phyloP scores from a whole-genome alignment of 2,113 vertebrate genomes.

The Calypte anna region DNA sequence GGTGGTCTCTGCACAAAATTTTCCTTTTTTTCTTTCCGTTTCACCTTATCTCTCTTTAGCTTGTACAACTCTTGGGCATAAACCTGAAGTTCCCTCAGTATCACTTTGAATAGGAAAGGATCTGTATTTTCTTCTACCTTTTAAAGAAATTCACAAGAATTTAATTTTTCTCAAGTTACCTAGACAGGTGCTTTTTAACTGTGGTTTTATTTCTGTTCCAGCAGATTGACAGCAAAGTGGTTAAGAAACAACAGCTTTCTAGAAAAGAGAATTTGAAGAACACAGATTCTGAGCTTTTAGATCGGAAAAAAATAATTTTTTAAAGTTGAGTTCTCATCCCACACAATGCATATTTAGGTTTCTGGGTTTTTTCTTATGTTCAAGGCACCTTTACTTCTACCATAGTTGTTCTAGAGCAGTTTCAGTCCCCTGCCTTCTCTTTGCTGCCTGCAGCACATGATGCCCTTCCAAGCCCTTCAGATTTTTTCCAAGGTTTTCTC shows the following conservation, averaged over 20 bases:
- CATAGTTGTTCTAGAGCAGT: not conserved
- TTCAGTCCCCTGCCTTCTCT: not conserved
- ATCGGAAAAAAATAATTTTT: not conserved
- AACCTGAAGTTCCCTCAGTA: not conserved
- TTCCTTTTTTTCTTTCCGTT: not conserved
- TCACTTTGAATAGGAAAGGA: not conserved
- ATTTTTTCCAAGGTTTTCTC: not conserved
- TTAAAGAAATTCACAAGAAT: not conserved
- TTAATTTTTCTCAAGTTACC: not conserved
- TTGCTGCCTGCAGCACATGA: not conserved
- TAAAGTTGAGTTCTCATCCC: not conserved
- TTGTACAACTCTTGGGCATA: not conserved
- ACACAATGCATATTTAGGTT: fast-evolving
- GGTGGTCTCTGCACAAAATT: not conserved
- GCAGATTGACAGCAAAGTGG: not conserved
- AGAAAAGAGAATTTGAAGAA: not conserved
- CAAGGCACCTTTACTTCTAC: not conserved
- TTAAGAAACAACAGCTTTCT: not conserved
- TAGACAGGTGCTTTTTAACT: not conserved
- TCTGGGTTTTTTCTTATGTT: not conserved
- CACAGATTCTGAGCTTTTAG: not conserved
- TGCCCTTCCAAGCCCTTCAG: fast-evolving
- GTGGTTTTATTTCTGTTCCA: not conserved
- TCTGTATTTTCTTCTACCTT: not conserved
- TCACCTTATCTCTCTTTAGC: not conserved